Percentiles rank a stretch among this genome's conserved stretches.
Evolutionary conservation across 2,113 vertebrate genomes (phyloP).

Genomic region (Sprattus sprattus): DNA sequence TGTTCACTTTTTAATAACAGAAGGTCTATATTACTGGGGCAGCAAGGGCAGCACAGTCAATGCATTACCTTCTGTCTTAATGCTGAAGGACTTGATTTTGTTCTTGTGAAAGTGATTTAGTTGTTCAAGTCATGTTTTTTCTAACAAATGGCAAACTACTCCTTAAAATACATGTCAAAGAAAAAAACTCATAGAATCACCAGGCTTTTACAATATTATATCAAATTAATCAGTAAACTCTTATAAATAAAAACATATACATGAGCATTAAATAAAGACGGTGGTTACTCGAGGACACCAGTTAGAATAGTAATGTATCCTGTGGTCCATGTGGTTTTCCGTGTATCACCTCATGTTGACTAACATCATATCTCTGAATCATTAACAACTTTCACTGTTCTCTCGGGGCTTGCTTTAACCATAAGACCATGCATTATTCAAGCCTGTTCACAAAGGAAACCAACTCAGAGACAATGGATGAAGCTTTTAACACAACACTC

Average conservation of each 20-base stretch:
- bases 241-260: neutral
- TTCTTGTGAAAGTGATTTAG: no score
- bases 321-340: slow-evolving; percentile 14
- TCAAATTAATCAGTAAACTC: neutral
- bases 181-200: no score
- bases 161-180: no score
- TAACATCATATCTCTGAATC: slow-evolving; percentile 44
- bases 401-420: slow-evolving; percentile 28
- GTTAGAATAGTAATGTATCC: neutral
- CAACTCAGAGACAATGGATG: slow-evolving; percentile 34
- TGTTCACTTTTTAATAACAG: neutral
- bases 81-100: no score
- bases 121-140: no score
- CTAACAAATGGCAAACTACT: no score
- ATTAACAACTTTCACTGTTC: slow-evolving; percentile 47
- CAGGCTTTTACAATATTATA: no score
- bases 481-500: slow-evolving; percentile 47
- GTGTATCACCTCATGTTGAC: slow-evolving; percentile 38
- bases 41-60: no score
- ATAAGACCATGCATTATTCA: slow-evolving; percentile 57
- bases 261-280: neutral
- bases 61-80: no score
- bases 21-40: neutral
- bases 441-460: slow-evolving; percentile 44
- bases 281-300: neutral